Percentiles rank a stretch among this genome's conserved stretches.
These are phyloP conservation scores for Atta texana DNA, from an alignment of 1,140 invertebrate species.

Conservation along the genomic window DNA sequence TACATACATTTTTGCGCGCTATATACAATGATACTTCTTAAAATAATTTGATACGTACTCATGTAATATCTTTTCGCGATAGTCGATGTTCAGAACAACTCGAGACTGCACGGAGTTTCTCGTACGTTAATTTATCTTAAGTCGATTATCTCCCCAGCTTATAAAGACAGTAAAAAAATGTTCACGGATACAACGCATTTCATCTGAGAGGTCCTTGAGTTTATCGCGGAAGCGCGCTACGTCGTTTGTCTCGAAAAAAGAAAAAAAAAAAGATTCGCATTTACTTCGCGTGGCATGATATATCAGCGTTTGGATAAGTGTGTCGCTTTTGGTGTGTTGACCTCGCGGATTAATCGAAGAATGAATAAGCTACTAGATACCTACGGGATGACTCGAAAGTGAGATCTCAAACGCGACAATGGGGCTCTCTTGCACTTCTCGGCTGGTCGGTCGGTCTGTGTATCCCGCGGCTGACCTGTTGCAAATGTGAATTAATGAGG, in stretches of 20 bases:
- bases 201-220: conserved; percentile 8
- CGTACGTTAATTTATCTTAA: neutral
- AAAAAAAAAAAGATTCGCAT: neutral
- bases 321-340: conserved; percentile 43
- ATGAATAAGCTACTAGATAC: conserved; percentile 34
- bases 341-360: conserved; percentile 37
- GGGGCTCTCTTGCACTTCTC: conserved; percentile 30
- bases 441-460: conserved; percentile 10
- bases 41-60: conserved; percentile 6
- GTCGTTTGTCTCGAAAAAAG: neutral
- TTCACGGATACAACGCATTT: neutral
- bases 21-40: neutral
- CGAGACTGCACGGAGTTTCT: neutral
- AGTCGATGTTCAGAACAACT: neutral
- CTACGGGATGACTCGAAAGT: conserved; percentile 52
- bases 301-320: conserved; percentile 27
- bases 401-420: conserved; percentile 71
- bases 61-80: conserved; percentile 5
- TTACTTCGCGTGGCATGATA: neutral
- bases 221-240: conserved; percentile 31
- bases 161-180: neutral
- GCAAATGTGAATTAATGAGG: conserved; percentile 80
- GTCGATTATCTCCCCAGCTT: conserved; percentile 22
- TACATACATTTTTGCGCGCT: too few species aligned
- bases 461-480: conserved; percentile 65